Percentiles rank a stretch among this genome's conserved stretches.
Conservation (phyloP, 1,140 invertebrate species). For the Globodera ellingtonae region DNA sequence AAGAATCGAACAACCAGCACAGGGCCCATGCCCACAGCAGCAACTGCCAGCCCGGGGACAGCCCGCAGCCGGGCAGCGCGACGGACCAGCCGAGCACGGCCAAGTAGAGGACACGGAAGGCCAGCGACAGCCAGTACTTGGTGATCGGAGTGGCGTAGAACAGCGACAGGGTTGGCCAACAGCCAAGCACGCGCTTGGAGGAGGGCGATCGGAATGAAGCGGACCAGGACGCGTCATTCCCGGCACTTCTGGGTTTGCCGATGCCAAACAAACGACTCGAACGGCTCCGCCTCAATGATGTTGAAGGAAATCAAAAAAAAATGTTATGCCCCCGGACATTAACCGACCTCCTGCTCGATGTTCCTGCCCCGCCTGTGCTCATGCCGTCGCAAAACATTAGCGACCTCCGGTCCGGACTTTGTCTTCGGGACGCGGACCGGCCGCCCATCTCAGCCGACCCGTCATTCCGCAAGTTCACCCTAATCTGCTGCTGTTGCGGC, state of each 20-base stretch:
- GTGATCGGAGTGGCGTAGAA: constrained; percentile 62
- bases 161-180: constrained; percentile 10
- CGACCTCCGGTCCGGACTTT: constrained; percentile 22
- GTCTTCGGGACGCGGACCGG: constrained; percentile 18
- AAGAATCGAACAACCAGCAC: constrained; percentile 53
- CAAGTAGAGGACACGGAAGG: constrained; percentile 57
- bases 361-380: not conserved
- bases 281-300: constrained; percentile 20
- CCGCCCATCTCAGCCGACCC: not conserved
- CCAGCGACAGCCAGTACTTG: constrained; percentile 61
- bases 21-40: constrained; percentile 58
- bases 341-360: not conserved
- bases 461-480: not conserved
- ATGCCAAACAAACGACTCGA: constrained; percentile 19
- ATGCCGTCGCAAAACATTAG: constrained; percentile 29
- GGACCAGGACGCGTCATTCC: not conserved
- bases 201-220: not conserved
- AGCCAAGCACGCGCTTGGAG: not conserved
- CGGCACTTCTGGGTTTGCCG: not conserved
- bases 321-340: not conserved
- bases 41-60: constrained; percentile 39
- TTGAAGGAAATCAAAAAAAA: not conserved
- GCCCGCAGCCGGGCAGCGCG: constrained; percentile 54
- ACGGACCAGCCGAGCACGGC: constrained; percentile 53
- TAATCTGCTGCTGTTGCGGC: not conserved